Evolutionary conservation across 1,140 invertebrate genomes (phyloP), one percentile per base, ranked within the genome.

Genomic region (Neuroterus valhalla): DNA sequence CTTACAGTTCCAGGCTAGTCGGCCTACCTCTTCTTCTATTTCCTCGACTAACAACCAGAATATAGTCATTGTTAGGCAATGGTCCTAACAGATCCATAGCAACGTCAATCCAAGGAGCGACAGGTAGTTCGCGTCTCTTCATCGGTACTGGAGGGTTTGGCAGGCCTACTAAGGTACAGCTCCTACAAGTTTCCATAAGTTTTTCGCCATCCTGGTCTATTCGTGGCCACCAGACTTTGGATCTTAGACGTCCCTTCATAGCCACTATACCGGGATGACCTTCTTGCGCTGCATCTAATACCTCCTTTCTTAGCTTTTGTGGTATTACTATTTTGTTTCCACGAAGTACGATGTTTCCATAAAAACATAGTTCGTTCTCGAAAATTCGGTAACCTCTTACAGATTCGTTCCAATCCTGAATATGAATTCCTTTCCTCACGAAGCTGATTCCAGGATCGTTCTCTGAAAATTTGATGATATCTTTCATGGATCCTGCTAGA

Each of bases 181-280:
- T 71, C 55, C 72, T 45, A 71, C 85, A 86, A 12, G 23, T 68
- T 79, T 77, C 82, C 5, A 82, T 75, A 42, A 70, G 74, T 14
- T 80, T 71, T 79, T 90, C 84, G 5, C 81, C 81, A 43, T 83
- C 68, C 15, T 42, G 76, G 66, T 89, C 83, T 12, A 88, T 86
- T 26, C 69, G 66, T 42, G 81, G 79, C 78, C 83, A 90, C 87
- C 89, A 89, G 11, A 89, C 84, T 76, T 88, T 89, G 67, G 78
- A 71, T 55, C 86, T 46, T 50, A 87, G 66, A 15, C 81, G 71
- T 44, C 75, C 52, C 69, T 88, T 89, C n/a, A n/a, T n/a, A n/a
- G n/a, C n/a, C n/a, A n/a, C n/a, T n/a, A n/a, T n/a, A n/a, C n/a
- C n/a, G n/a, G n/a, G n/a, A n/a, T n/a, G n/a, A n/a, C n/a, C n/a